A percentile compares a stretch with the other conserved stretches of the same genome.
These are phyloP conservation scores for Notoglanidium macrostoma DNA, from an alignment of 2,797 vertebrate genomes.

Conservation along the genomic window DNA sequence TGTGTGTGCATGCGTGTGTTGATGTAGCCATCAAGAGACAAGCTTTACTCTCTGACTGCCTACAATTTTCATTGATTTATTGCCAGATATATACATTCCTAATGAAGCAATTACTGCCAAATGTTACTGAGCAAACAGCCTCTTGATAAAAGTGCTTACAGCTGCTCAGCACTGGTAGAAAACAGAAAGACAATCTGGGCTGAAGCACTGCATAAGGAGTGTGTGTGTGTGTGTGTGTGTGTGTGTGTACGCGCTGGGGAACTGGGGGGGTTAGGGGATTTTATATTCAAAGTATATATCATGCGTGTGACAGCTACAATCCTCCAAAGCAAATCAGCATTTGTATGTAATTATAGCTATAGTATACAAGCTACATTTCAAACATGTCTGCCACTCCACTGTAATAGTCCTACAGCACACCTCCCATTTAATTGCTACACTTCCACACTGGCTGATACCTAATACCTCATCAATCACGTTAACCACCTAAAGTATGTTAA, in stretches of 20 bases:
- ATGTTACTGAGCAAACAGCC: slow-evolving; percentile 33
- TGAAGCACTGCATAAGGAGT: background rate
- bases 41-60: background rate
- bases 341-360: background rate
- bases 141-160: slow-evolving; percentile 21
- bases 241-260: background rate
- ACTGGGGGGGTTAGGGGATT: too few species aligned
- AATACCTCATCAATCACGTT: background rate
- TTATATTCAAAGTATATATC: slow-evolving; percentile 4
- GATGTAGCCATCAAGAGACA: background rate
- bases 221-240: background rate
- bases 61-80: slow-evolving; percentile 28
- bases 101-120: slow-evolving; percentile 32
- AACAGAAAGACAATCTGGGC: background rate
- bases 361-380: background rate
- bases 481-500: background rate
- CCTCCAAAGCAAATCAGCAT: background rate
- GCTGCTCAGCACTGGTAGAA: background rate
- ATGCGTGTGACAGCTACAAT: slow-evolving; percentile 1
- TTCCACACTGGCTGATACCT: background rate
- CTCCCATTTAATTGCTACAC: background rate
- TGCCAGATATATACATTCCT: slow-evolving; percentile 21
- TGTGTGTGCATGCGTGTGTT: background rate
- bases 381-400: background rate
- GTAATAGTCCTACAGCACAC: background rate